Base-by-base conservation (phyloP, 2,888 invertebrate species). In the Oxyscelio sp. region DNA sequence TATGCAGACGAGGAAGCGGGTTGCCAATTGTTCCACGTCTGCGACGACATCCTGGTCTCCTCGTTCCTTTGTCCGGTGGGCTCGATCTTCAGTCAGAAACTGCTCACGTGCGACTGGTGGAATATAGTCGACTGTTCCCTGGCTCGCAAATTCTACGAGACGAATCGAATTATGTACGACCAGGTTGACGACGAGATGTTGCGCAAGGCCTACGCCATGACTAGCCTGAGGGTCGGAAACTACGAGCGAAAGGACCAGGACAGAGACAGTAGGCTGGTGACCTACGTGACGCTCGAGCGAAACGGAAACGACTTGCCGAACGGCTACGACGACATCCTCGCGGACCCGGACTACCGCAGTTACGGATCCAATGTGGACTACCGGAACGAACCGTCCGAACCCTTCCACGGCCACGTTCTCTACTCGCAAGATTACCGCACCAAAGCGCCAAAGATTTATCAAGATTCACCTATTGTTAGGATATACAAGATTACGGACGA, bases 31-130 rank as follows among this genome's bases (percentile, higher is more conserved):
- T 96, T 96, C 89, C 95, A 96, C 93, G 95, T 96, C 0, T 96
- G 96, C 90, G 96, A 96, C 50, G 93, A 91, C 58, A 93, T 95
- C n/a, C 88, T 94, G 40, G 95, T 95, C 77, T 96, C 96, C 77
- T 96, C 96, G 1, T 96, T 96, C 90, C 94, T 96, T 4, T 96
- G 96, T 85, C 96, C 96, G 4, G 96, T 96, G 88, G 96, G 96
- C 77, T 96, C 96, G 9, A 94, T 96, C 21, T 96, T 96, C 92
- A 96, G 96, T 88, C 96, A 96, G 93, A 95, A 95, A 59, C 95
- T 96, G 2, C 95, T 96, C 77, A 96, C 96, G 1, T 96, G 96
- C 87, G 96, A 96, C 89, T 96, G 96, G 96, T 96, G 96, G 96
- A 96, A 95, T 94, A 96, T 96, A 87, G 96, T 96, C 0, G 95